phyloP scores from a whole-genome alignment of 2,888 invertebrate genomes.

The Drosophila birchii region DNA sequence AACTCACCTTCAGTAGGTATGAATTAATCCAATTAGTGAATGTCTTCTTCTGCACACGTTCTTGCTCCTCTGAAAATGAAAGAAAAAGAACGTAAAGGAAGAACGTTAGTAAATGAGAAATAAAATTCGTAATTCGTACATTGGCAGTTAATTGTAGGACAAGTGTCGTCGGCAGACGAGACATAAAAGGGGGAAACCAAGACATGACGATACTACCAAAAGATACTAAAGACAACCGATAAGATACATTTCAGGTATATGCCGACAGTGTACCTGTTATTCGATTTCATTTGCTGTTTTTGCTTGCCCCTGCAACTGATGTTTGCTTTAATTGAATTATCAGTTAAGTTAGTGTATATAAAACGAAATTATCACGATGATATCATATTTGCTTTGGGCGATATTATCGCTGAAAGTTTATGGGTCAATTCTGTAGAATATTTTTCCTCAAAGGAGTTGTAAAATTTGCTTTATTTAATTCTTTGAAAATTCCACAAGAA shows the following conservation, averaged over 20 bases:
- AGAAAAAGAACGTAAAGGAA: slow-evolving; percentile 29
- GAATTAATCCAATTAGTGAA: slow-evolving; percentile 99
- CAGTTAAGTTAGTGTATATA: slow-evolving; percentile 51
- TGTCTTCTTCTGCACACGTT: slow-evolving; percentile 99
- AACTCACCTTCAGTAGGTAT: slow-evolving; percentile 95
- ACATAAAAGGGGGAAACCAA: slow-evolving; percentile 40
- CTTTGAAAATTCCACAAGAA: neutral
- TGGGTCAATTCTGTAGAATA: slow-evolving; percentile 1
- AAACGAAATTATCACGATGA: slow-evolving; percentile 53
- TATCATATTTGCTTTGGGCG: slow-evolving; percentile 56
- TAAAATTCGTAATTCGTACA: slow-evolving; percentile 49
- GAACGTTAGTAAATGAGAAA: slow-evolving; percentile 53
- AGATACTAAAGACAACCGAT: slow-evolving; percentile 57
- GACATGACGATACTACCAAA: slow-evolving; percentile 51
- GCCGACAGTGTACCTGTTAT: slow-evolving; percentile 21
- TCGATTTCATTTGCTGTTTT: slow-evolving; percentile 13
- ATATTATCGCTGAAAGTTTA: slow-evolving; percentile 28
- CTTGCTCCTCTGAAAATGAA: slow-evolving; percentile 96
- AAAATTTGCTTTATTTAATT: neutral
- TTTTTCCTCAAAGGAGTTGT: neutral
- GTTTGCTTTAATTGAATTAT: slow-evolving; percentile 77
- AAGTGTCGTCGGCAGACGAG: slow-evolving; percentile 25
- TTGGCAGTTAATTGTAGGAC: slow-evolving; percentile 57
- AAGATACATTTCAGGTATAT: slow-evolving; percentile 59
- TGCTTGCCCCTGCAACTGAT: slow-evolving; percentile 41